phyloP scores from a whole-genome alignment of 1,140 invertebrate species.

The Leptinotarsa defecta region DNA sequence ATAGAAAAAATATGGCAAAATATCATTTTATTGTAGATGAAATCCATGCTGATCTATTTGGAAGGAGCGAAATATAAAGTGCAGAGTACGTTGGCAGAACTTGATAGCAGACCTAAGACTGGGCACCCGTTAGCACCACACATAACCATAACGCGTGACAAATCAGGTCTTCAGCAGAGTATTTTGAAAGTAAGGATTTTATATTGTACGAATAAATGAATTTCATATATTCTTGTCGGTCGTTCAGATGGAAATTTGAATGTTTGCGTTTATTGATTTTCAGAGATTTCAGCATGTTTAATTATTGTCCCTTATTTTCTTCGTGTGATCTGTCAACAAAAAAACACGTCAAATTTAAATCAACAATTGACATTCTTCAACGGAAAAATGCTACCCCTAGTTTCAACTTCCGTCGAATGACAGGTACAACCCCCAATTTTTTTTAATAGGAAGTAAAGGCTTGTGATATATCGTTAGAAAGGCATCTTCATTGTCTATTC shows the following conservation, averaged over 20 bases:
- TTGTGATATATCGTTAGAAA: no score
- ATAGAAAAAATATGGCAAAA: neutral
- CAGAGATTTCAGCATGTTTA: no score
- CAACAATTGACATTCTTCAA: no score
- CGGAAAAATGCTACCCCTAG: no score
- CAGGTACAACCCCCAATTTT: no score
- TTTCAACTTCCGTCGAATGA: no score
- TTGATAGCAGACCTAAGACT: constrained; percentile 75
- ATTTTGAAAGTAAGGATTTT: constrained; percentile 72
- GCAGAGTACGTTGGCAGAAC: constrained; percentile 76
- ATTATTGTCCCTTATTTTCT: no score
- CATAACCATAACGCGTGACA: constrained; percentile 85
- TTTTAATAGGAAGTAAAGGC: no score
- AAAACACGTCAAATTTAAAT: neutral
- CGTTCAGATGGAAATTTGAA: no score
- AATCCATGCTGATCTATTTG: constrained; percentile 88
- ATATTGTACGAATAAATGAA: neutral
- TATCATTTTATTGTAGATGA: constrained; percentile 68
- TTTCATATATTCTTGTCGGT: neutral
- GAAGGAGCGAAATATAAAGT: constrained; percentile 90
- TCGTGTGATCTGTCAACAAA: neutral
- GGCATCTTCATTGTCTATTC: no score
- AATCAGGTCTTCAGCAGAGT: constrained; percentile 85
- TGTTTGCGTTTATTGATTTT: no score
- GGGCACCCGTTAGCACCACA: constrained; percentile 83